Evolutionary conservation across 1,140 invertebrate species (phyloP).

Genomic region (Drosophila tropicalis): DNA sequence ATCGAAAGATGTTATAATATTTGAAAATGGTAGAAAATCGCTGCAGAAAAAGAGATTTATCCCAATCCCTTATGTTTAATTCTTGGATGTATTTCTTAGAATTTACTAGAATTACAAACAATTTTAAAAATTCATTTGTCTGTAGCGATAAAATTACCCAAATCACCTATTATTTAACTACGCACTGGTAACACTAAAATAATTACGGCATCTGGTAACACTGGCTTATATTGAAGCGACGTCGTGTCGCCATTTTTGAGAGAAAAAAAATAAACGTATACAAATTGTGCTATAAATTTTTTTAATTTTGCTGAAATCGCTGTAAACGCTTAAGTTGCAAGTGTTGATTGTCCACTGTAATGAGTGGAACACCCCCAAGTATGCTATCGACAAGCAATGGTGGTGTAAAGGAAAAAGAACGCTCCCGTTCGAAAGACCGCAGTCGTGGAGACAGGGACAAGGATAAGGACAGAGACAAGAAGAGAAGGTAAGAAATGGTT

Average conservation of each 20-base stretch:
- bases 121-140: too few relatives aligned
- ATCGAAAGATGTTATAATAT: too few relatives aligned
- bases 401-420: conserved; percentile 59
- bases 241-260: conserved; percentile 42
- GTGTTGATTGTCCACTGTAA: conserved; percentile 21
- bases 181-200: not conserved
- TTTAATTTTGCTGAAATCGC: not conserved
- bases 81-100: too few relatives aligned
- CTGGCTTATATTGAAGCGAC: conserved; percentile 6
- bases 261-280: not conserved
- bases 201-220: conserved; percentile 10
- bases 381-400: conserved; percentile 35
- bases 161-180: too few relatives aligned
- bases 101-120: too few relatives aligned
- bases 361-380: conserved; percentile 70
- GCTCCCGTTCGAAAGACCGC: conserved; percentile 70
- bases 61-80: too few relatives aligned
- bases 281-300: not conserved
- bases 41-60: too few relatives aligned
- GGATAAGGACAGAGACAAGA: conserved; percentile 84
- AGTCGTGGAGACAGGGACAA: conserved; percentile 83
- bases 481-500: conserved; percentile 50
- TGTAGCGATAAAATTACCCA: too few relatives aligned
- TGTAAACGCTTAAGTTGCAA: not conserved
- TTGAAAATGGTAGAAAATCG: too few relatives aligned